Base-by-base conservation (phyloP, 2,113 vertebrate genomes). In the Scytalopus superciliaris region DNA sequence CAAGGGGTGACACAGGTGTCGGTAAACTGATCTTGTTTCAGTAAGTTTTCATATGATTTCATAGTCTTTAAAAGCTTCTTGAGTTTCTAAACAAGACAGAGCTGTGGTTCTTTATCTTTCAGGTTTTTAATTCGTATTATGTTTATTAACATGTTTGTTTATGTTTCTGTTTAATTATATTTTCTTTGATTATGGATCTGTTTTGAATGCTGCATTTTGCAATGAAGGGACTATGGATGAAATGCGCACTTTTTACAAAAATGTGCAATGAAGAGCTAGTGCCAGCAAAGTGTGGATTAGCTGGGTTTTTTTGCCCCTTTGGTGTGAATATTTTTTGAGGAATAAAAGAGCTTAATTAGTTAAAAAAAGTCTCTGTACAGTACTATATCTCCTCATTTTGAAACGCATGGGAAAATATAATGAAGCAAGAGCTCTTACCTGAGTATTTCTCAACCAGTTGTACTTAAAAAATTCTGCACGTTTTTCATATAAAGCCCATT, bases 271-370 rank as follows among this genome's bases (percentile, higher is more conserved):
- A 90, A 35, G 16, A 53, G 0, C 66, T 80, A 55, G 24, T 86
- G 90, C 28, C 79, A 78, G 17, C 15, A 22, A 74, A 77, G 39
- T 28, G 57, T 78, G 68, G n/a, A 37, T 91, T 94, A 91, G 14
- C 21, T 93, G 56, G 2, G 5, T 0, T 50, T 70, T 88, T 57
- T 81, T 70, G 0, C 7, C 62, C 28, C 28, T 80, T 93, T 2
- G 1, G 16, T 94, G 24, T 86, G 52, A 64, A 37, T 35, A 4
- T 74, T 81, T 86, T 93, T 78, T 52, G 12, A 86, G 45, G 35
- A 77, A 88, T 52, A 44, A 94, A 91, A 81, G 80, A 59, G 24
- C 33, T 78, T 86, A 87, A 90, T 93, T 90, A 87, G 27, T 28
- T 77, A 1, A 12, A 40, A 62, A 69, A 15, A 44, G 6, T 35